A percentile compares a stretch with the other conserved stretches of the same genome.
Evolutionary conservation across 2,888 invertebrate genomes (phyloP).

Genomic region (Philhelius pedissequus): DNA sequence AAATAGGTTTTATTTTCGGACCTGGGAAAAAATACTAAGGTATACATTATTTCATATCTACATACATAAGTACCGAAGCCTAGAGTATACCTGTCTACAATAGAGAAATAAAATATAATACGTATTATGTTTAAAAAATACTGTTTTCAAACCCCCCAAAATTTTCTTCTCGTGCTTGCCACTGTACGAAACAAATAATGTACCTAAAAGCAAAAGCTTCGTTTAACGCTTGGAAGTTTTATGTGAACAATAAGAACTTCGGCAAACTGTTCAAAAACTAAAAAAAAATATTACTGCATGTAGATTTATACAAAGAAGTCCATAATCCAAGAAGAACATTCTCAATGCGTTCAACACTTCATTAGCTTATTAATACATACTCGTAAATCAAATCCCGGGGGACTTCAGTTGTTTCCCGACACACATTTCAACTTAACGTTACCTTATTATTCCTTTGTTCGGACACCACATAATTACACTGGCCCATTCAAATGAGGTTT

Average conservation of each 20-base stretch:
- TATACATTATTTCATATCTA: no score
- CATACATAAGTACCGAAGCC: no score
- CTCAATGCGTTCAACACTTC: conserved; percentile 47
- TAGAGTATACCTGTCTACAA: no score
- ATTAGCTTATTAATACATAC: conserved; percentile 68
- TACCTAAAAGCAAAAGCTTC: not conserved
- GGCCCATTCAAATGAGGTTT: conserved; percentile 48
- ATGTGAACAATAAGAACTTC: not conserved
- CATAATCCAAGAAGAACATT: not conserved
- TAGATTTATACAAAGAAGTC: conserved; percentile 2
- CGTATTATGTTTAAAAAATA: no score
- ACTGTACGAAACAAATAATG: not conserved
- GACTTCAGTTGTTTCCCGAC: conserved; percentile 69
- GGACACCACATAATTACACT: conserved; percentile 31
- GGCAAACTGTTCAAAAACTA: not conserved
- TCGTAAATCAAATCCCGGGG: no score
- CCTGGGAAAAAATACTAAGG: no score
- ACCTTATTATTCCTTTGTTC: conserved; percentile 29
- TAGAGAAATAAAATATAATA: no score
- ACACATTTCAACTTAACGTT: conserved; percentile 70
- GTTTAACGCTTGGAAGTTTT: not conserved
- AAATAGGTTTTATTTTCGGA: no score
- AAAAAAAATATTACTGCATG: not conserved
- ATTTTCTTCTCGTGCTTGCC: no score
- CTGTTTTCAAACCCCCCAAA: no score